phyloP scores from a whole-genome alignment of 1,140 invertebrate genomes.

The Drosophila ohnishii region DNA sequence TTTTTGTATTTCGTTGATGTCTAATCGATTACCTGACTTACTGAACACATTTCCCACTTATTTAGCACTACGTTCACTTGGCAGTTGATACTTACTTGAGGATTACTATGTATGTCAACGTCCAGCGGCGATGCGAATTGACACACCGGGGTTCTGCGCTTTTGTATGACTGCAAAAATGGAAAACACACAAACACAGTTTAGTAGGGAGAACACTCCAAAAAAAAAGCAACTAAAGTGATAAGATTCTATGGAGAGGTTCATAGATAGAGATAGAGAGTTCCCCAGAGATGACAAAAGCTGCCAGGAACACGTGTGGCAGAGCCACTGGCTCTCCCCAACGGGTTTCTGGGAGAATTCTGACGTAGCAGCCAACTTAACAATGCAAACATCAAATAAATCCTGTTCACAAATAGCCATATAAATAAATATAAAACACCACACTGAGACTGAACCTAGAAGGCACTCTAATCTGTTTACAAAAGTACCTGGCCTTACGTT shows the following conservation, averaged over 20 bases:
- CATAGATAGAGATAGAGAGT: conserved; percentile 39
- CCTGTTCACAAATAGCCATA: not conserved
- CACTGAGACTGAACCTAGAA: too few species aligned
- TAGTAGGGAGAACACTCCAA: conserved; percentile 42
- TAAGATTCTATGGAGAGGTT: conserved; percentile 57
- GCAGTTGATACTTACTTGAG: conserved; percentile 89
- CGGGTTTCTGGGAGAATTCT: conserved; percentile 9
- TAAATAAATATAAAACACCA: conserved; percentile 7
- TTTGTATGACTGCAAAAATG: conserved; percentile 92
- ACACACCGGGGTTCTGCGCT: conserved; percentile 94
- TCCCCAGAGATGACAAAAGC: conserved; percentile 49
- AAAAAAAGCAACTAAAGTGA: conserved; percentile 40
- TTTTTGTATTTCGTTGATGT: not conserved
- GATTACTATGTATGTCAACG: conserved; percentile 96
- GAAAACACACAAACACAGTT: conserved; percentile 51
- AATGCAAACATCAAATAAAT: conserved; percentile 7
- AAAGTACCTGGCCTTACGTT: not conserved
- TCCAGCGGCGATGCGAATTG: conserved; percentile 98
- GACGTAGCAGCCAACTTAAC: conserved; percentile 25
- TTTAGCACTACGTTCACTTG: conserved; percentile 20
- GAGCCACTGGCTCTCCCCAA: conserved; percentile 18
- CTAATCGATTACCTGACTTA: conserved; percentile 7
- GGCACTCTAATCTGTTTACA: conserved; percentile 3
- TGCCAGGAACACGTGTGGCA: conserved; percentile 30
- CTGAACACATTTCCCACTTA: conserved; percentile 11